phyloP scores from a whole-genome alignment of 1,140 invertebrate species.

The Drosophila sp. region DNA sequence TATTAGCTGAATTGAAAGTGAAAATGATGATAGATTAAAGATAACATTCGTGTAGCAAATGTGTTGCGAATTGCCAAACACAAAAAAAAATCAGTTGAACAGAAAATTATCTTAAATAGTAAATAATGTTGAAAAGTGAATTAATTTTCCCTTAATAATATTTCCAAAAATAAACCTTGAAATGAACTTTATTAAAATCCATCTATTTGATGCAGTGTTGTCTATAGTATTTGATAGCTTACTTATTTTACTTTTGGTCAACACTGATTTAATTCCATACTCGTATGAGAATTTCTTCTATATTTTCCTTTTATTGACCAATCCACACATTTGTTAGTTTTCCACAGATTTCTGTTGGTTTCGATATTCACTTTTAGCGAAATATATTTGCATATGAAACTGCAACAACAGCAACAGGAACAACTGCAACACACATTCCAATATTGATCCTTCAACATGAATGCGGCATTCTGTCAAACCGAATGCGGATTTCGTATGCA shows the following conservation, averaged over 20 bases:
- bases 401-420: conserved; percentile 25
- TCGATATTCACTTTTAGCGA: conserved; percentile 32
- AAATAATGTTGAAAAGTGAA: not conserved
- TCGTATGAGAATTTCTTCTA: no score
- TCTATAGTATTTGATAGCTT: no score
- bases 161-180: no score
- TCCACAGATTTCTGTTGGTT: conserved; percentile 15
- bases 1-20: conserved; percentile 66
- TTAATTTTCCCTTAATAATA: not conserved
- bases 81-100: not conserved
- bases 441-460: conserved; percentile 45
- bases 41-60: conserved; percentile 31
- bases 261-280: no score
- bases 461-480: conserved; percentile 63
- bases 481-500: conserved; percentile 67
- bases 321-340: conserved; percentile 16
- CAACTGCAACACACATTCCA: conserved; percentile 31
- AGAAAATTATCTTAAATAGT: no score
- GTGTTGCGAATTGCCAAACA: conserved; percentile 61
- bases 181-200: no score
- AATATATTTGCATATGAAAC: conserved; percentile 71
- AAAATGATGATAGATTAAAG: conserved; percentile 57
- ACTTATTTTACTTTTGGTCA: no score
- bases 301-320: conserved; percentile 34
- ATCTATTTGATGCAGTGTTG: no score